Evolutionary conservation across 2,888 invertebrate genomes (phyloP).

Genomic region (Periphyllus acericola): DNA sequence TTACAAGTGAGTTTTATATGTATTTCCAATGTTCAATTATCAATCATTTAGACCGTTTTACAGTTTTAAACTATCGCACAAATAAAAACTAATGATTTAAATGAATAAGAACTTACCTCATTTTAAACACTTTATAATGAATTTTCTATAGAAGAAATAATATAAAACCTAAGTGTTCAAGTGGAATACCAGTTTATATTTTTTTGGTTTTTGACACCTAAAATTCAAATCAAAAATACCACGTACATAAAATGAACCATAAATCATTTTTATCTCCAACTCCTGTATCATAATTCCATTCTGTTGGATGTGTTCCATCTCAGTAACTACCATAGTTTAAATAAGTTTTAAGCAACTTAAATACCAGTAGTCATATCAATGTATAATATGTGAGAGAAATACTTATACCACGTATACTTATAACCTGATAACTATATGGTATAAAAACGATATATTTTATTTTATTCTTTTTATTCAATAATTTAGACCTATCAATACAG

Average conservation of each 20-base stretch:
- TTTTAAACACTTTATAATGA: not conserved
- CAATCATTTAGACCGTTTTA: too few species aligned
- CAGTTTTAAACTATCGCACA: too few species aligned
- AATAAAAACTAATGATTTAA: too few species aligned
- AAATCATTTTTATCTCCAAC: conserved; percentile 48
- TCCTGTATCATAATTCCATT: conserved; percentile 35
- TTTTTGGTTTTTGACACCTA: not conserved
- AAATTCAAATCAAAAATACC: conserved; percentile 3
- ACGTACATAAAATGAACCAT: conserved; percentile 3
- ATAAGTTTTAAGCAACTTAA: conserved; percentile 11
- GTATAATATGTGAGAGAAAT: not conserved
- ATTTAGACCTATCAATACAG: too few species aligned
- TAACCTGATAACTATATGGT: too few species aligned
- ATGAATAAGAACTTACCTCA: too few species aligned
- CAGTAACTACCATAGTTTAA: conserved; percentile 28
- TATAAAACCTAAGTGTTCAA: not conserved
- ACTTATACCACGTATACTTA: not conserved
- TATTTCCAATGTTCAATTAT: too few species aligned
- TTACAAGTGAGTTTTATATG: too few species aligned
- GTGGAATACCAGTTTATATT: conserved; percentile 1
- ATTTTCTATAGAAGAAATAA: not conserved
- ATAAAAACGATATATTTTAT: too few species aligned
- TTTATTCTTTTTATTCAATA: too few species aligned
- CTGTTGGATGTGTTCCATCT: conserved; percentile 13
- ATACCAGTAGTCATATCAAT: not conserved